Base-by-base conservation (phyloP, 2,113 vertebrate genomes). In the Megatriorchis doriae region DNA sequence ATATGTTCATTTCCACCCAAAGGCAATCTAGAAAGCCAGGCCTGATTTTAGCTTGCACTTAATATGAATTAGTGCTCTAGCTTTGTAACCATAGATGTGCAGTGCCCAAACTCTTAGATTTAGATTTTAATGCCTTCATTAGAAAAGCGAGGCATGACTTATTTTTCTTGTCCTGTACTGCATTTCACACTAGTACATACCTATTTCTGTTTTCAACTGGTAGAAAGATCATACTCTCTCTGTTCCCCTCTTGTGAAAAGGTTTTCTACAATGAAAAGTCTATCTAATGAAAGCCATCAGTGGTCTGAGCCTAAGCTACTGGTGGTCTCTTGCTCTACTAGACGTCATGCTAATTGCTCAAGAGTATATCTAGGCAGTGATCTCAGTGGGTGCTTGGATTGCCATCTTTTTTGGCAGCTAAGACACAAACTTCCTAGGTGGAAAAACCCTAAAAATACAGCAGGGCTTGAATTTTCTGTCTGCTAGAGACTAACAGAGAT, bases 391-490 rank as follows among this genome's bases (percentile, higher is more conserved):
- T 82, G 93, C 95, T 97, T 82, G 5, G 85, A 70, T 93, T 96
- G 77, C 77, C 21, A 50, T 88, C 93, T 83, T 94, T 95, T 96
- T 96, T 80, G 87, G 96, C 95, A 97, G 95, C 91, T 90, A 82
- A 93, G 82, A 50, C 36, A 32, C 75, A 75, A 90, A 80, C 77
- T 96, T 95, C 82, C 94, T 88, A 63, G 91, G 90, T 87, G 91
- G 97, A 97, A 98, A 97, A 80, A 12, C 29, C 62, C 94, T 96
- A 94, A 96, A 98, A 97, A 96, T 95, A 97, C 50, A 80, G 38
- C 61, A 73, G 40, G 78, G 63, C 62, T 96, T 92, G 80, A 86
- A 45, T 87, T 94, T 94, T 79, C 77, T 94, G 72, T 52, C 71
- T 97, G 43, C 88, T 92, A 74, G 82, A 83, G 65, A 66, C 74